Conservation (phyloP, 1,140 invertebrate species). For the Thaumatotibia leucotreta region DNA sequence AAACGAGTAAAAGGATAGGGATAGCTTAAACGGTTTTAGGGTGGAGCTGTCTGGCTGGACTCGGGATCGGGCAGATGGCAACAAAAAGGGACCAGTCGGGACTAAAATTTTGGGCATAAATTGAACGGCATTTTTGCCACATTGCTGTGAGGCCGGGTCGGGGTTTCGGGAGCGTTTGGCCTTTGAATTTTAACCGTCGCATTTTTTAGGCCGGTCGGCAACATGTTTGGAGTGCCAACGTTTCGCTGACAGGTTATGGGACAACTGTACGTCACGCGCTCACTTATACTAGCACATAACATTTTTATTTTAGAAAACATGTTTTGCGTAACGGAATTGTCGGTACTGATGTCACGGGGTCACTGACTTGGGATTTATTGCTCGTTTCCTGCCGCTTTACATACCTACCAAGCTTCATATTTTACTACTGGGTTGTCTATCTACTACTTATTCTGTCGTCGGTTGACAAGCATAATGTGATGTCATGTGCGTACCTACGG, state of each 20-base stretch:
- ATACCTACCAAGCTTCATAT: conserved; percentile 57
- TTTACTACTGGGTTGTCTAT: conserved; percentile 24
- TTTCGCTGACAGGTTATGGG: background rate
- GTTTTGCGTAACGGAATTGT: conserved; percentile 58
- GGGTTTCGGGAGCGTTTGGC: conserved; percentile 25
- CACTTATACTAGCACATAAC: background rate
- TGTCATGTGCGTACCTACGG: too few relatives aligned
- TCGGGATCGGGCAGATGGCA: conserved; percentile 67
- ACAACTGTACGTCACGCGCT: background rate
- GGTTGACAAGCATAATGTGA: too few relatives aligned
- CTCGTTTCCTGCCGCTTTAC: conserved; percentile 61
- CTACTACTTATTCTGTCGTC: too few relatives aligned
- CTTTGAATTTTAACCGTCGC: conserved; percentile 21
- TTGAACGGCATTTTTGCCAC: conserved; percentile 74
- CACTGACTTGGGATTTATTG: conserved; percentile 68
- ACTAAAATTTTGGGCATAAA: conserved; percentile 72
- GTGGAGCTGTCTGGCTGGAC: conserved; percentile 75
- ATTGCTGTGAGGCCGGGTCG: conserved; percentile 44
- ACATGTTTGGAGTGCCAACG: background rate
- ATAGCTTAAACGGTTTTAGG: conserved; percentile 71
- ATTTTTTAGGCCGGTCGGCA: conserved; percentile 33
- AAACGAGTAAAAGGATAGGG: conserved; percentile 60
- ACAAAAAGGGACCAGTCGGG: conserved; percentile 72
- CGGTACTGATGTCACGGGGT: conserved; percentile 64
- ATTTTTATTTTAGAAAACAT: conserved; percentile 39